Evolutionary conservation across 2,797 vertebrate species (phyloP), one percentile per base, ranked within the genome.

Genomic region (Paedocypris micromegethes): DNA sequence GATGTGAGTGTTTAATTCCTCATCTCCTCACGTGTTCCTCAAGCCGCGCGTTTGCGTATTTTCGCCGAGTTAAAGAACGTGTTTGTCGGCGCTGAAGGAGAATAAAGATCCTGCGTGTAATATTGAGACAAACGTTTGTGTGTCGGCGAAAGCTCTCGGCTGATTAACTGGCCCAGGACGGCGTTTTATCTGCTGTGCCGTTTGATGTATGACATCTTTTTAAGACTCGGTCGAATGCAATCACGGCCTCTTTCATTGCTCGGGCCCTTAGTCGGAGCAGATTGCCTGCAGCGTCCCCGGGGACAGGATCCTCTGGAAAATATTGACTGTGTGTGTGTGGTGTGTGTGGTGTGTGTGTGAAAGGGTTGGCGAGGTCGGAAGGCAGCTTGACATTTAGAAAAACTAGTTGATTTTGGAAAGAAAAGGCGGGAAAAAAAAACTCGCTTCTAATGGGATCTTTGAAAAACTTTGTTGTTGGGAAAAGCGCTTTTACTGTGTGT

Each of bases 151-250:
- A 90, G 82, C 86, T 85, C 87, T 88, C 79, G 78, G 81, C 87
- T 90, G 90, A 91, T 90, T 90, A 90, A 89, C 87, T 88, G 77
- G 83, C 83, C 70, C 73, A 50, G 80, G 81, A 86, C 76, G 81
- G 78, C 82, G 84, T 89, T 89, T 88, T 89, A 90, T 91, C 88
- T 88, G 82, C 76, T 88, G 85, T 40, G 38, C 82, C 76, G 79
- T 88, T 89, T 90, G 89, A 91, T 91, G 87, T 88, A 90, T 80
- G 84, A 86, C 84, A 82, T 88, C 86, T 89, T 88, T 86, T 86
- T 86, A 81, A 85, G 81, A 81, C 79, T 74, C 74, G 83, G 87
- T 90, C 84, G 85, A 90, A 90, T 79, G 86, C 88, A 91, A 89
- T 90, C 87, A 88, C 85, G 59, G 85, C 77, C 81, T 80, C 82